Evolutionary conservation across 1,140 invertebrate species (phyloP), one percentile per base, ranked within the genome.

Genomic region (Drosophila kurseongensis): DNA sequence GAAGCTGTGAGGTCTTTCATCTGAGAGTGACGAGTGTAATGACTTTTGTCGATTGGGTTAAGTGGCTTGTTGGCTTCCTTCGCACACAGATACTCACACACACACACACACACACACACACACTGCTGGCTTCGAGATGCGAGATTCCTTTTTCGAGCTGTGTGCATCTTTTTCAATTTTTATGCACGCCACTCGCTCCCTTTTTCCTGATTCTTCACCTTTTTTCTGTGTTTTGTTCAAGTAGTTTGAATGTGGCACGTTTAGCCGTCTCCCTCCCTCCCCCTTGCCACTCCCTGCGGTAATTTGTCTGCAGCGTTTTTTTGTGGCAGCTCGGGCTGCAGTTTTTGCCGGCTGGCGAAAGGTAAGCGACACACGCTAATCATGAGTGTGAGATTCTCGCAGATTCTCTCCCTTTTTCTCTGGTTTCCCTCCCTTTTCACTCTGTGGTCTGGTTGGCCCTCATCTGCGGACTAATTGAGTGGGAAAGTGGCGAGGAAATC

Each of bases 31-130:
- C 85, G 84, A 88, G 84, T 90, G 84, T 88, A 88, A 88, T 89
- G 84, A 89, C 84, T 88, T 89, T 88, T 88, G 84, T 88, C 84
- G 84, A 89, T 88, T 89, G 84, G 84, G 84, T 88, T 89, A 88
- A 88, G 84, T 88, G 84, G 84, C 84, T 89, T 83, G 83, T 88
- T 89, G 83, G 83, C 83, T 84, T 88, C 84, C 84, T 84, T 80
- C 57, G 48, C 68, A 72, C 35, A 76, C 23, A 71, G 42, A 69
- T 38, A 79, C 65, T 68, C 72, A 68, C 16, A 71, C 40, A 32
- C 29, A 32, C 58, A 52, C 65, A 72, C 27, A 76, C 23, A 71
- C 36, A 66, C 40, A 79, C 65, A 63, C 75, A 68, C 16, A 52
- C 8, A 71, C 38, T 29, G 29, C 29, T 8, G 29, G 5, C 61